These are phyloP conservation scores for Sardinella longiceps DNA, from an alignment of 2,797 vertebrate genomes.

Conservation along the genomic window DNA sequence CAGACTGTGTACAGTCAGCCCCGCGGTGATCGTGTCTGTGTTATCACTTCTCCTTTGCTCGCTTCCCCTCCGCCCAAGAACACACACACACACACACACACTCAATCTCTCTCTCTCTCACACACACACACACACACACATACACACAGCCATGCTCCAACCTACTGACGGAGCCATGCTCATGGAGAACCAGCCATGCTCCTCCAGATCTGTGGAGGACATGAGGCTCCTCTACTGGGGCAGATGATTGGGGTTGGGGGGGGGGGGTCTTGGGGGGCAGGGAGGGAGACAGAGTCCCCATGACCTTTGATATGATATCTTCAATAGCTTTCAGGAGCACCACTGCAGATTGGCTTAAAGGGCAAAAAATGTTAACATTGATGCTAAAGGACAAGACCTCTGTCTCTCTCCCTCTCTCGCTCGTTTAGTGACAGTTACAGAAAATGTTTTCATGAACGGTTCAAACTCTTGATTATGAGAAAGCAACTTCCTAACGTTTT, in stretches of 20 bases:
- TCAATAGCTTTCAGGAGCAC: constrained; percentile 74
- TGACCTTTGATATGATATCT: constrained; percentile 34
- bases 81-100: neutral
- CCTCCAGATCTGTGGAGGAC: constrained; percentile 53
- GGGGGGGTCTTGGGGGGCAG: neutral
- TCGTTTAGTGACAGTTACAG: neutral
- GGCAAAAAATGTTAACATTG: neutral
- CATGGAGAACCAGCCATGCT: constrained; percentile 58
- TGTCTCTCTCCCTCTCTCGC: no score
- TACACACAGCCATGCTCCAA: constrained; percentile 68
- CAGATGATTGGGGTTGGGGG: neutral
- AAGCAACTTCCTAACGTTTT: no score
- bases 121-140: neutral
- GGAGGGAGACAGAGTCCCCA: neutral
- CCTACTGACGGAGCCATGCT: constrained; percentile 51
- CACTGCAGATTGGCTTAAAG: neutral
- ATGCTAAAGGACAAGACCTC: neutral
- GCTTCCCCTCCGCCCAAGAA: constrained; percentile 3
- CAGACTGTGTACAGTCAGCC: constrained; percentile 40
- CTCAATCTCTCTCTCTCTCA: no score
- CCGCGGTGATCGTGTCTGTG: constrained; percentile 17
- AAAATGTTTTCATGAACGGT: neutral
- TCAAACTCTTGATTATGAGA: no score
- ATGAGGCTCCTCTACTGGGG: neutral
- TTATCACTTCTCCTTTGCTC: constrained; percentile 38